phyloP scores from a whole-genome alignment of 1,140 invertebrate species.

The Drosophila truncata region DNA sequence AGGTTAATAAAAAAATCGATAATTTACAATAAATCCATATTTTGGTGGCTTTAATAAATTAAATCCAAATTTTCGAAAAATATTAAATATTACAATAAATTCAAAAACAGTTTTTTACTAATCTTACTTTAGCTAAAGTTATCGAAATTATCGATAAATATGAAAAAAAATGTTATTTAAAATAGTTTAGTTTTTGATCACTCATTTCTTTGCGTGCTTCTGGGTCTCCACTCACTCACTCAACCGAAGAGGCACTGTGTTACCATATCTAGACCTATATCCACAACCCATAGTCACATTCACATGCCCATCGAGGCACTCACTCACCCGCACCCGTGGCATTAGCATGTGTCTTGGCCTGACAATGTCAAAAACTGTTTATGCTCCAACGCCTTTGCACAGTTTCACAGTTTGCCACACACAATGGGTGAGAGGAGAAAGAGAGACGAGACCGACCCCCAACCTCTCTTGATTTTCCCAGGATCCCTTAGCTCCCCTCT shows the following conservation, averaged over 20 bases:
- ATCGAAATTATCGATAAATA: too few relatives aligned
- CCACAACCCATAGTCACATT: conserved; percentile 7
- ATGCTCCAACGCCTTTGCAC: conserved; percentile 77
- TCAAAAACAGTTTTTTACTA: too few relatives aligned
- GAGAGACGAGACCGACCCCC: neutral
- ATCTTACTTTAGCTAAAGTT: too few relatives aligned
- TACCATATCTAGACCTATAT: conserved; percentile 3
- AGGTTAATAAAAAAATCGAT: too few relatives aligned
- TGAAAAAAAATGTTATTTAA: too few relatives aligned
- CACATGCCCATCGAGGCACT: conserved; percentile 15
- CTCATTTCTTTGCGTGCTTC: conserved; percentile 25
- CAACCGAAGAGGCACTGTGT: neutral
- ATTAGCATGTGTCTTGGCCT: conserved; percentile 81
- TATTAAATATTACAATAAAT: too few relatives aligned
- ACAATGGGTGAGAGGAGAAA: conserved; percentile 41
- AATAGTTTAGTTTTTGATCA: conserved; percentile 16
- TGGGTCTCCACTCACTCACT: conserved; percentile 1
- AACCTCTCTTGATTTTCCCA: neutral
- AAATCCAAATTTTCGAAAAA: too few relatives aligned
- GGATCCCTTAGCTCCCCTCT: neutral
- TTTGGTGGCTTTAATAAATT: too few relatives aligned
- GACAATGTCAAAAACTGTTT: conserved; percentile 81
- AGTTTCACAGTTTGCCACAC: conserved; percentile 76
- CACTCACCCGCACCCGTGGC: conserved; percentile 31
- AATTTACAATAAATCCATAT: too few relatives aligned